Evolutionary conservation across 1,140 invertebrate genomes (phyloP).

Genomic region (Aleiodes sp.): DNA sequence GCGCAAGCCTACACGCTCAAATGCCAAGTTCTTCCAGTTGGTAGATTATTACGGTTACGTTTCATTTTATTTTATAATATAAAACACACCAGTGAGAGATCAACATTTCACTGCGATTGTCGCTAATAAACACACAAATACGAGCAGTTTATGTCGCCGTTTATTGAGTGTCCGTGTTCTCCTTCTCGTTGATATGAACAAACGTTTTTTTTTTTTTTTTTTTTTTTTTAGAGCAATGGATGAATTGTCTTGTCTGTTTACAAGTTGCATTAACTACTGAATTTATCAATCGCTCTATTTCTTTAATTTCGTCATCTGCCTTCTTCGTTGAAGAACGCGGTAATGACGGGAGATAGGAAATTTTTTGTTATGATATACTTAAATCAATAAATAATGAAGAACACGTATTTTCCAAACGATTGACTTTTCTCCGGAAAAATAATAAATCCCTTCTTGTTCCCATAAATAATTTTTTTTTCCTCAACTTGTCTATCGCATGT

Average conservation of each 20-base stretch:
- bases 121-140: conserved; percentile 23
- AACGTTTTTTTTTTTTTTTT: background rate
- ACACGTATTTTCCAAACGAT: no score
- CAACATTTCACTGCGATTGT: conserved; percentile 13
- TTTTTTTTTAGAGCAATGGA: background rate
- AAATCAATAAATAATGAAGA: no score
- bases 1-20: background rate
- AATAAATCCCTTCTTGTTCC: background rate
- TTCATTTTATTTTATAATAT: no score
- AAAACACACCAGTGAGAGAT: conserved; percentile 7
- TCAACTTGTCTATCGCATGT: background rate
- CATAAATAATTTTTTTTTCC: background rate
- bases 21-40: background rate
- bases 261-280: no score
- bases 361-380: no score
- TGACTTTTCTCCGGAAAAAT: no score
- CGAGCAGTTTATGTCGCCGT: background rate
- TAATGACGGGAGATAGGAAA: no score
- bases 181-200: background rate
- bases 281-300: no score
- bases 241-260: no score
- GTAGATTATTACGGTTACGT: background rate
- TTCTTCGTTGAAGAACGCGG: no score
- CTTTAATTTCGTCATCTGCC: no score
- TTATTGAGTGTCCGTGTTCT: background rate